These are phyloP conservation scores for Nesidiocoris tenuis DNA, from an alignment of 2,888 invertebrate species.

Conservation along the genomic window DNA sequence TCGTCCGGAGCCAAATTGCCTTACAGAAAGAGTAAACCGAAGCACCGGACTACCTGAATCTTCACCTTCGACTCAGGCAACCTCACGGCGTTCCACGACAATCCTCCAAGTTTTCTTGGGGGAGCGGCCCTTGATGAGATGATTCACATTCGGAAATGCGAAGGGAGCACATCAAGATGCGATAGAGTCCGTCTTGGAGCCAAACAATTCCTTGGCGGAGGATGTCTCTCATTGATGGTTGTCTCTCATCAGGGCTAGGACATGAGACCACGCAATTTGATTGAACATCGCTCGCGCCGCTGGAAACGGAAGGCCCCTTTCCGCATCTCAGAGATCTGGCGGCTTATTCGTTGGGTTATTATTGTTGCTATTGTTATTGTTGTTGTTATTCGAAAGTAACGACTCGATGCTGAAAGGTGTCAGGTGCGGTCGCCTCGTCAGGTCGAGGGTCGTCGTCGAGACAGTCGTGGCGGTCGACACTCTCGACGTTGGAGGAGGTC, in stretches of 20 bases:
- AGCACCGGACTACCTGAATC: no score
- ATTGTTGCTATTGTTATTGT: conserved; percentile 11
- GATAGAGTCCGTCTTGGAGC: not conserved
- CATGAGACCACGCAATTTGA: conserved; percentile 27
- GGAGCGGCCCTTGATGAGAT: not conserved
- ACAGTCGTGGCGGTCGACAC: conserved; percentile 35
- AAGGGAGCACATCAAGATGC: not conserved
- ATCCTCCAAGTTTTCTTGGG: no score
- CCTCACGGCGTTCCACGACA: no score
- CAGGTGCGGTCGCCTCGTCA: conserved; percentile 61
- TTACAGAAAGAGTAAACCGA: no score
- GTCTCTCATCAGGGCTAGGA: conserved; percentile 18
- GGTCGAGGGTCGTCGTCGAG: conserved; percentile 45
- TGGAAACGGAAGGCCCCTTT: conserved; percentile 6
- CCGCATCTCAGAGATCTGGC: conserved; percentile 35
- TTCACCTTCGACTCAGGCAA: no score
- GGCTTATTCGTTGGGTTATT: not conserved
- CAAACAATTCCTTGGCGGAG: not conserved
- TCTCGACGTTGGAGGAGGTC: conserved; percentile 16
- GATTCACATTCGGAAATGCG: not conserved
- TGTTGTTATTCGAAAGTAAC: conserved; percentile 62
- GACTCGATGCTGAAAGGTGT: conserved; percentile 86
- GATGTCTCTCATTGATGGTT: not conserved
- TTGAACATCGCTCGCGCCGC: conserved; percentile 14
- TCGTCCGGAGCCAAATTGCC: no score